Evolutionary conservation across 92 coral and sea anemone genomes (phyloP), one percentile per base, ranked within the genome.

Genomic region (Bergia sp.): DNA sequence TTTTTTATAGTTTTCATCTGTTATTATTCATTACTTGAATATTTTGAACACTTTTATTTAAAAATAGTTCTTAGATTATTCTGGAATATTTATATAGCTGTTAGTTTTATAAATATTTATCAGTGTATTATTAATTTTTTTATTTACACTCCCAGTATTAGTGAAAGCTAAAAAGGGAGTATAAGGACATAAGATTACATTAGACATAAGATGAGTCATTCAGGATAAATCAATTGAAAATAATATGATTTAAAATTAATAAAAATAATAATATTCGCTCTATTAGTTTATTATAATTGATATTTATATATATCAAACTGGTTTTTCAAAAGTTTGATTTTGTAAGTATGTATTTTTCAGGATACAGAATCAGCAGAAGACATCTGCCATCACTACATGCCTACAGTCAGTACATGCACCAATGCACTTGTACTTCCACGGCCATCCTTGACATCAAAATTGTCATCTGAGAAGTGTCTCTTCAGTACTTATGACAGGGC

Each of bases 361-460:
- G 40, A 73, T 64, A 67, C 76, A 80, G 87, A 64, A 80, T n/a
- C 86, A 55, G 73, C 53, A 37, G 73, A 81, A 61, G 12, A 15
- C 55, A 86, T 72, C 73, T 66, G 21, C 57, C 67, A 87, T 80
- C 44, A 39, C 38, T 88, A 42, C 61, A 39, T 88, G 61, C 87
- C 91, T 37, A 88, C 80, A 80, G 91, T 87, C 5, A 29, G 40
- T 76, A 79, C 90, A 7, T 88, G 90, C 64, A 36, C 44, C 67
- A 88, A 88, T 75, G 76, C 37, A 49, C 55, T 88, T 11, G 64
- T 88, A 8, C 61, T 88, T 23, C 91, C 69, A 66, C 16, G 74
- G 42, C 44, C 67, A 67, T 47, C 91, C 8, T 43, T 88, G 7
- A 38, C 82, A 72, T 75, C 73, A 66, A 66, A 66, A 66, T 66